These are phyloP conservation scores for Oreohelix idahoensis DNA, from an alignment of 1,140 invertebrate species.

Conservation along the genomic window DNA sequence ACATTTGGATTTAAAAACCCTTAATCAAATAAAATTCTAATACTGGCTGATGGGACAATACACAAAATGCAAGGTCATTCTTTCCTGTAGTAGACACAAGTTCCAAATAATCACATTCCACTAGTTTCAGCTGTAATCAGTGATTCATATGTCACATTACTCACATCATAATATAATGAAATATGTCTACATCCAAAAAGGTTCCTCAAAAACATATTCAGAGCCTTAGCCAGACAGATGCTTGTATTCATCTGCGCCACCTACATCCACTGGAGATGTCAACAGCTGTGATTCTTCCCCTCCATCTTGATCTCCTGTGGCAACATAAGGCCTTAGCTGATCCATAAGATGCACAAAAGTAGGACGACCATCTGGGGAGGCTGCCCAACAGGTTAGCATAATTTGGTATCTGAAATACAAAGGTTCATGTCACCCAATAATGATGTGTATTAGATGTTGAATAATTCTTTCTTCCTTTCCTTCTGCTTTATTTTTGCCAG, in stretches of 20 bases:
- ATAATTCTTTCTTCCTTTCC: too few species aligned
- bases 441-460: too few species aligned
- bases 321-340: conserved; percentile 52
- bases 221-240: conserved; percentile 56
- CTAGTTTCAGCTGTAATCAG: not conserved
- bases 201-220: not conserved
- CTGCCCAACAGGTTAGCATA: conserved; percentile 91
- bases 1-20: not conserved
- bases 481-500: too few species aligned
- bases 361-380: conserved; percentile 82
- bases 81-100: too few species aligned
- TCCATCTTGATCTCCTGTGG: conserved; percentile 37
- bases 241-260: conserved; percentile 57
- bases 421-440: too few species aligned
- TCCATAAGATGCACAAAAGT: conserved; percentile 79
- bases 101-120: not conserved
- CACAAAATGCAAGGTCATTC: too few species aligned
- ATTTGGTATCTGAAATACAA: conserved; percentile 80
- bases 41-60: not conserved
- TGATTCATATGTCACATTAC: not conserved
- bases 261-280: conserved; percentile 46
- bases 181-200: not conserved
- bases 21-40: not conserved
- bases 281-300: conserved; percentile 52
- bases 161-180: not conserved